A percentile compares a stretch with the other conserved stretches of the same genome.
Evolutionary conservation across 2,888 invertebrate species (phyloP).

Genomic region (Amaurobius ferox): DNA sequence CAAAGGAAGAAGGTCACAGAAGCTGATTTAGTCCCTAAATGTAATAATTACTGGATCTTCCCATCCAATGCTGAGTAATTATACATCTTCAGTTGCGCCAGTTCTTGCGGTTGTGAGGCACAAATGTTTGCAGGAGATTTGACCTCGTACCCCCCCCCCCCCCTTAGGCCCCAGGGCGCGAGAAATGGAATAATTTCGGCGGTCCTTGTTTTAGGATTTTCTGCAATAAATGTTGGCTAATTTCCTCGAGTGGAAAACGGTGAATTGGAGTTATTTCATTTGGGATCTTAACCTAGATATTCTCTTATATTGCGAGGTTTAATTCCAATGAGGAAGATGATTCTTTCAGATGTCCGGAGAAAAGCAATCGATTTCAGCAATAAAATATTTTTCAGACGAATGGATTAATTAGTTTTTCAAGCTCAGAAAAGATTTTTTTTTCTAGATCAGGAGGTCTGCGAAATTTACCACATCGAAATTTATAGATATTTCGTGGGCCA

Average conservation of each 20-base stretch:
- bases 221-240: neutral
- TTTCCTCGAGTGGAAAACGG: neutral
- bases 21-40: slow-evolving; percentile 32
- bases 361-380: too few species aligned
- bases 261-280: neutral
- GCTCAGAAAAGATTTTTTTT: too few species aligned
- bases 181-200: slow-evolving; percentile 4
- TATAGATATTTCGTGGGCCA: too few species aligned
- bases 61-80: neutral
- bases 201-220: neutral
- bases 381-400: too few species aligned
- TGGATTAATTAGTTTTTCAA: too few species aligned
- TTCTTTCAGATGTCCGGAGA: neutral
- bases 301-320: neutral
- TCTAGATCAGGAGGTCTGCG: too few species aligned
- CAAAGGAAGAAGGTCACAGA: slow-evolving; percentile 42
- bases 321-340: neutral
- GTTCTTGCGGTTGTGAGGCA: too few species aligned
- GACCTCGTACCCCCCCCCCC: neutral
- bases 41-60: slow-evolving; percentile 38
- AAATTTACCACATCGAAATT: too few species aligned
- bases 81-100: neutral
- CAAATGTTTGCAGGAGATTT: neutral
- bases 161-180: neutral
- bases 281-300: neutral